Evolutionary conservation across 1,140 invertebrate species (phyloP), one percentile per base, ranked within the genome.

Genomic region (Araneus ventricosus): DNA sequence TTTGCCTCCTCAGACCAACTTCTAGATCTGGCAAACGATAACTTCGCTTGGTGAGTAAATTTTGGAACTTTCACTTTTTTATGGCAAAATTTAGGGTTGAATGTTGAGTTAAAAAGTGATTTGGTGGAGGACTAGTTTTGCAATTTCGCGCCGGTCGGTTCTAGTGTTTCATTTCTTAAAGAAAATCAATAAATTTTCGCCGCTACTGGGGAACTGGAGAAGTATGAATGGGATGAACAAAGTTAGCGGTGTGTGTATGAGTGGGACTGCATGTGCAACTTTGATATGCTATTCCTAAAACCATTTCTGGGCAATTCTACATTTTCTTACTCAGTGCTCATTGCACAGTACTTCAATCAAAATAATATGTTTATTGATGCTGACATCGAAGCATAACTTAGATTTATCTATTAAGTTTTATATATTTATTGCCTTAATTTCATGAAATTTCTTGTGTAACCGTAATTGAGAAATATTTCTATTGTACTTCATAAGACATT

Each of bases 161-260:
- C 30, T 61, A 61, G 57, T 82, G 79, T 88, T 88, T 67, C 57
- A 45, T 88, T 88, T 88, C 86, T 88, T 63, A 67, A 67, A 88
- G 61, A 45, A 88, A 88, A 88, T 88, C 86, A 88, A 88, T 88
- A 88, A 88, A 88, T 88, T 88, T 88, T 88, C 57, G 61, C 86
- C 27, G 86, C 86, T 88, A 88, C 86, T 67, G 86, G 67, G 34
- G 6, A 61, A 59, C 27, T 57, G 37, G 45, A 59, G 41, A 52
- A 34, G 57, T 34, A 52, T 86, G 84, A 86, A 59, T 59, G 84
- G 84, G 52, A 37, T 45, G 45, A 24, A 45, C 57, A 86, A 86
- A 86, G 84, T 86, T 86, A 75, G 67, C 34, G 67, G 27, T 75
- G 67, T 34, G 67, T 14, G 41, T 52, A 41, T 82, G 80, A 41